Conservation (phyloP, 2,888 invertebrate genomes). For the Boloria euphrosyne region DNA sequence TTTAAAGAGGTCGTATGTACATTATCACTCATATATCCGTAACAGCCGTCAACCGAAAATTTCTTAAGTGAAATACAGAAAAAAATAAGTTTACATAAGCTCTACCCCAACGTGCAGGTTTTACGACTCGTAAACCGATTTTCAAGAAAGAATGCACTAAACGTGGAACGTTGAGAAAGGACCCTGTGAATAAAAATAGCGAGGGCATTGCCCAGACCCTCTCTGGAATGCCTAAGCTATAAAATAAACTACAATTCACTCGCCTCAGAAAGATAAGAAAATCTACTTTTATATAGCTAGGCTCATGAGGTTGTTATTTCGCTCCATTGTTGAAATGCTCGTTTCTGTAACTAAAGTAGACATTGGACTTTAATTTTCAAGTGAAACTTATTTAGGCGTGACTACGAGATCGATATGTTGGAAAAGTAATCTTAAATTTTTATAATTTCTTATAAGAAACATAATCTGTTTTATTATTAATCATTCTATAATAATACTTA, state of each 20-base stretch:
- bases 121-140: slow-evolving; percentile 15
- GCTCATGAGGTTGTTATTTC: background rate
- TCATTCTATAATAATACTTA: too few species aligned
- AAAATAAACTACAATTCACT: slow-evolving; percentile 11
- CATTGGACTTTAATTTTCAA: too few species aligned
- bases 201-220: slow-evolving; percentile 3
- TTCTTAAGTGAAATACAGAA: slow-evolving; percentile 5
- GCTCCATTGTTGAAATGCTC: background rate
- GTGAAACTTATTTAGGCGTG: too few species aligned
- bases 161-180: slow-evolving; percentile 5
- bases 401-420: too few species aligned
- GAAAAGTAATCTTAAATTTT: too few species aligned
- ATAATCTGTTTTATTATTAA: too few species aligned
- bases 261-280: slow-evolving; percentile 7
- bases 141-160: slow-evolving; percentile 14
- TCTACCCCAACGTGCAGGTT: slow-evolving; percentile 15
- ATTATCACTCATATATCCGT: too few species aligned
- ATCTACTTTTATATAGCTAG: background rate
- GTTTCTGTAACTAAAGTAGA: background rate
- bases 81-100: slow-evolving; percentile 4
- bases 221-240: slow-evolving; percentile 11
- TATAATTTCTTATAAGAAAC: too few species aligned
- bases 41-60: background rate
- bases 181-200: slow-evolving; percentile 9
- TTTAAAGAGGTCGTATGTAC: too few species aligned